Conservation (phyloP, 2,113 vertebrate genomes). For the Fulmarus glacialis region DNA sequence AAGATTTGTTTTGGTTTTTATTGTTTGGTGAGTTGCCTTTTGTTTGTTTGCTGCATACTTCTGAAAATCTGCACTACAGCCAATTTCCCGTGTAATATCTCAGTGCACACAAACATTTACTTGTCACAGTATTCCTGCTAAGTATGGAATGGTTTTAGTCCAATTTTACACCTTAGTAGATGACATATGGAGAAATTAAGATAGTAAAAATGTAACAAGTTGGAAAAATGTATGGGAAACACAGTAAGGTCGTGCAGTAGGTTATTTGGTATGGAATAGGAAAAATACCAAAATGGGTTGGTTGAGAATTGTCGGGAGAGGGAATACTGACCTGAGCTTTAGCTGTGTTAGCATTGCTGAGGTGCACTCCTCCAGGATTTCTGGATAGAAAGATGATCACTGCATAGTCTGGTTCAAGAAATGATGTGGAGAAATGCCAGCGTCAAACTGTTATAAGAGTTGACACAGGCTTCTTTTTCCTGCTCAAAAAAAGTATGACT, state of each 20-base stretch:
- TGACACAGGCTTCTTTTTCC: not conserved
- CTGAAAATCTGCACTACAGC: not conserved
- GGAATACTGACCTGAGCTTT: not conserved
- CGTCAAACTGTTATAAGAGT: not conserved
- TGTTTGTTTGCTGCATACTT: not conserved
- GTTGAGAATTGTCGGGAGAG: not conserved
- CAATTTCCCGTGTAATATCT: not conserved
- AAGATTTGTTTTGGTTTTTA: not conserved
- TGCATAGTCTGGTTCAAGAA: not conserved
- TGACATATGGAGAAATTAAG: not conserved
- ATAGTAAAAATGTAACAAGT: not conserved
- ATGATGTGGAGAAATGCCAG: not conserved
- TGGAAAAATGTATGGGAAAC: not conserved
- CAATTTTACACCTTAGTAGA: not conserved
- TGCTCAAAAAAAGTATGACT: not conserved
- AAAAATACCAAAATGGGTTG: not conserved
- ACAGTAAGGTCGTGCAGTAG: not conserved
- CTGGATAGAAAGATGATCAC: not conserved
- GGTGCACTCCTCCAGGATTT: not conserved
- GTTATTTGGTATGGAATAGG: not conserved
- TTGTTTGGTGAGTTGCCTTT: not conserved
- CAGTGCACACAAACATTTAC: not conserved
- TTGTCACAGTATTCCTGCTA: not conserved
- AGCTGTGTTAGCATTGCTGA: not conserved
- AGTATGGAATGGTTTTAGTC: not conserved